phyloP scores from a whole-genome alignment of 2,888 invertebrate species.

The Rutpela maculata region DNA sequence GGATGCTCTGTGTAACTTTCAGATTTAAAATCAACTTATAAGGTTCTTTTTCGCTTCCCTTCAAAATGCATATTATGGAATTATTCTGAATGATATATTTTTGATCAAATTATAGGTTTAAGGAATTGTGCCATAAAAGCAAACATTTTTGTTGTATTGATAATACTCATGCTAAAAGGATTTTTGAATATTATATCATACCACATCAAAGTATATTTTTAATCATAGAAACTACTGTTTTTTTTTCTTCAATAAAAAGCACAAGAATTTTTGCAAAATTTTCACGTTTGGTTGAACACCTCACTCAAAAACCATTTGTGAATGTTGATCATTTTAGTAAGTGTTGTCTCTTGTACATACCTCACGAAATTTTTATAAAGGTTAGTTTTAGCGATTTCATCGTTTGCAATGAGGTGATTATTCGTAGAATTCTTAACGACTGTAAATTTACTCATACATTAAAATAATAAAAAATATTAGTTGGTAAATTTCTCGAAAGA shows the following conservation, averaged over 20 bases:
- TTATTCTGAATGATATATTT: neutral
- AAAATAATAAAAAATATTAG: conserved; percentile 9
- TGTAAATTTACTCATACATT: conserved; percentile 17
- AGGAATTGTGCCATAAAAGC: conserved; percentile 53
- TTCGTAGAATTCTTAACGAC: conserved; percentile 20
- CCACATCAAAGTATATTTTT: conserved; percentile 9
- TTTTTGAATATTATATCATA: conserved; percentile 10
- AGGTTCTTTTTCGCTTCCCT: neutral
- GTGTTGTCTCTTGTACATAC: conserved; percentile 50
- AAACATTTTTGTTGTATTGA: conserved; percentile 29
- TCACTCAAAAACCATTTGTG: conserved; percentile 9
- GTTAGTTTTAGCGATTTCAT: conserved; percentile 22
- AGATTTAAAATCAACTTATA: neutral
- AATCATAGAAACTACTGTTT: neutral
- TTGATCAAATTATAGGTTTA: conserved; percentile 40
- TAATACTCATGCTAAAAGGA: conserved; percentile 29
- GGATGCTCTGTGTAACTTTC: neutral
- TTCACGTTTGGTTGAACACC: neutral
- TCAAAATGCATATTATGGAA: conserved; percentile 1
- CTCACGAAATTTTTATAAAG: conserved; percentile 44
- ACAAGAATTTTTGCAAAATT: neutral
- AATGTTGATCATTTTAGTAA: conserved; percentile 41
- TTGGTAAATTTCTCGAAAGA: conserved; percentile 39
- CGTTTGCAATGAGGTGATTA: conserved; percentile 22
- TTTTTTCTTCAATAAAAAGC: neutral